These are phyloP conservation scores for Capromys pilorides DNA, from an alignment of 2,797 vertebrate genomes.

Conservation along the genomic window DNA sequence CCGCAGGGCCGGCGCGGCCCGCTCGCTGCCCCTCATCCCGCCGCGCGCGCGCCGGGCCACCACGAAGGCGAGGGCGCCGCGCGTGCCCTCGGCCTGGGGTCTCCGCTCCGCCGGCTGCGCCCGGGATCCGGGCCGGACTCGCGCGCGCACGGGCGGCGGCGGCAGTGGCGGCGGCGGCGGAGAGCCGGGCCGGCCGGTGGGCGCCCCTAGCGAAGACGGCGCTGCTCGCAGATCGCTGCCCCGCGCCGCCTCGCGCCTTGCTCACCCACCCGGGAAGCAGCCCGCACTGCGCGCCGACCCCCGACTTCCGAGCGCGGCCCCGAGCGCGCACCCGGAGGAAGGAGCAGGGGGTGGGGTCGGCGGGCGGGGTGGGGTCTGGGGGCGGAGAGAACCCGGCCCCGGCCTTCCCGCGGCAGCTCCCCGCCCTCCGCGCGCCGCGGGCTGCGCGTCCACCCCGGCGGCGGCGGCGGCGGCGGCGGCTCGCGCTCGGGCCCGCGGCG, in stretches of 20 bases:
- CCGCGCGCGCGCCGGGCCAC: slow-evolving; percentile 51
- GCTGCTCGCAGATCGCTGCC: not conserved
- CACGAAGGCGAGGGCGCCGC: slow-evolving; percentile 48
- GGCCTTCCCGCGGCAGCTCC: slow-evolving; percentile 9
- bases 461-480: not conserved
- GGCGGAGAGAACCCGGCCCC: slow-evolving; percentile 24
- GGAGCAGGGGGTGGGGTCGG: slow-evolving; percentile 71
- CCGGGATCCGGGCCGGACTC: slow-evolving; percentile 12
- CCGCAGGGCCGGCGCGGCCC: slow-evolving; percentile 52
- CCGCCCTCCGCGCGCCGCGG: not conserved
- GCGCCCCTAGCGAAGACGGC: slow-evolving; percentile 15
- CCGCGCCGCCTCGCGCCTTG: slow-evolving; percentile 46
- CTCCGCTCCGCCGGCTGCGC: slow-evolving; percentile 31
- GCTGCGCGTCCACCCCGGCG: slow-evolving; percentile 27
- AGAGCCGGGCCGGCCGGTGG: not conserved
- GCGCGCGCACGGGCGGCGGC: not conserved
- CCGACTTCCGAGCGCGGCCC: slow-evolving; percentile 74
- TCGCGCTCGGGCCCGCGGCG: not conserved
- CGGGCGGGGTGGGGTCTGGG: slow-evolving; percentile 62
- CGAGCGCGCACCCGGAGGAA: slow-evolving; percentile 69
- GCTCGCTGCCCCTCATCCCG: slow-evolving; percentile 63
- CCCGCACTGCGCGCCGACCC: slow-evolving; percentile 58
- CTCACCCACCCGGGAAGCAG: not conserved
- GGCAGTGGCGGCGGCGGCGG: not conserved
- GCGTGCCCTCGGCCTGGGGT: slow-evolving; percentile 56